Base-by-base conservation (phyloP, 2,797 vertebrate genomes). In the Lepus townsendii region DNA sequence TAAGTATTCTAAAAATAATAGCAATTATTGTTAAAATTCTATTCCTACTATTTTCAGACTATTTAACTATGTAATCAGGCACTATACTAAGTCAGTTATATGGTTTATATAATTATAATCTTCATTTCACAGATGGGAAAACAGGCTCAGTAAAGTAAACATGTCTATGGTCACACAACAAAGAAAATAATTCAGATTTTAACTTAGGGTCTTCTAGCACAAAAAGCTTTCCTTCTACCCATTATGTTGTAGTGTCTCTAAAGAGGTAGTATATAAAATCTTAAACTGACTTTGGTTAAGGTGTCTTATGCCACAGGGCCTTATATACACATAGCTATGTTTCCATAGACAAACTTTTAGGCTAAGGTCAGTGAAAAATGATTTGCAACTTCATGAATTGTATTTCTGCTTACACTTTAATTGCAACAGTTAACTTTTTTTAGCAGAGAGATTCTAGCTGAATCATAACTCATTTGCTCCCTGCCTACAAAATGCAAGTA, bases 281-380 rank as follows among this genome's bases (percentile, higher is more conserved):
- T 91, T 87, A 93, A 22, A 83, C 50, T 79, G 62, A 94, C 84
- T 87, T 91, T 88, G 47, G 27, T 69, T 80, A 87, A 87, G 38
- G 42, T 80, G 30, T 92, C 75, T 92, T 76, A 78, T 71, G 63
- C 54, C 80, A 96, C 1, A 86, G 50, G n/a, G 85, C 19, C 27
- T 76, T 82, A 52, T n/a, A 82, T 73, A 20, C 54, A 57, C 54
- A 83, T 10, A 63, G 7, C 77, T n/a, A 86, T 71, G 54, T 83
- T 95, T 84, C 90, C 68, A 80, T 5, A 62, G 72, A 42, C 30
- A 73, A 87, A 72, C 1, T 76, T 8, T 60, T 32, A 75, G 47
- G 60, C 30, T 95, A 96, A 91, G 17, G 76, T 73, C 75, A 69
- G 42, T 75, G 47, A 95, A 95, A 79, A 95, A 93, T 77, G 85